These are phyloP conservation scores for Cebidichthys violaceus DNA, from an alignment of 2,113 vertebrate genomes.

Conservation along the genomic window DNA sequence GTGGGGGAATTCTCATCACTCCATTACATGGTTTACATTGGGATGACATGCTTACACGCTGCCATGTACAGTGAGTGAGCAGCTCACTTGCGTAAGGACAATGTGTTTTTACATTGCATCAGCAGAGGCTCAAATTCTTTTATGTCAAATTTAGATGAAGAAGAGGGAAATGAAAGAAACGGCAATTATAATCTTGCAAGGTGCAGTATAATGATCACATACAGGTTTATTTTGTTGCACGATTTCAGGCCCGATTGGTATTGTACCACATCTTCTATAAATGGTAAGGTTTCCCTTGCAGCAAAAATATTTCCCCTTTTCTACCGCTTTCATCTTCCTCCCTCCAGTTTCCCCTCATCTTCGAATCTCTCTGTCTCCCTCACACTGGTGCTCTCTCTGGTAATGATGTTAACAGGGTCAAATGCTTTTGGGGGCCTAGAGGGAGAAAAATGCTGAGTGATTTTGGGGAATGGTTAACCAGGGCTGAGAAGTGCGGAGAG, in stretches of 20 bases:
- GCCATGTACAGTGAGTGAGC: slow-evolving; percentile 10
- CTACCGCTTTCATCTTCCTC: slow-evolving; percentile 38
- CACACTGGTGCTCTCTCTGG: slow-evolving; percentile 46
- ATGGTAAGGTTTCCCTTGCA: slow-evolving; percentile 26
- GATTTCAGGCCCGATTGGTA: neutral
- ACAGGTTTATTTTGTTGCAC: slow-evolving; percentile 16
- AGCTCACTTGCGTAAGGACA: slow-evolving; percentile 21
- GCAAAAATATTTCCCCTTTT: slow-evolving; percentile 29
- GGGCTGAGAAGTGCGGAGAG: slow-evolving; percentile 36
- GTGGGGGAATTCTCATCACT: slow-evolving; percentile 5
- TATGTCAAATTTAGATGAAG: slow-evolving; percentile 21
- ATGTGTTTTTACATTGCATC: slow-evolving; percentile 10
- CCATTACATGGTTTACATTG: slow-evolving; percentile 35
- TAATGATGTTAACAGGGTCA: slow-evolving; percentile 75
- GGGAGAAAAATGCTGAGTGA: slow-evolving; percentile 53
- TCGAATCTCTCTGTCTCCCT: slow-evolving; percentile 57
- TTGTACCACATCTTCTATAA: slow-evolving; percentile 10
- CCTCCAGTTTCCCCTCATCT: slow-evolving; percentile 48
- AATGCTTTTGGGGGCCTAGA: slow-evolving; percentile 59
- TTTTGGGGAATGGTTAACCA: slow-evolving; percentile 62
- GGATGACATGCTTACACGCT: slow-evolving; percentile 13
- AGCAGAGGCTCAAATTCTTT: slow-evolving; percentile 20
- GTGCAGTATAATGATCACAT: neutral
- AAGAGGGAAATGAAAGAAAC: slow-evolving; percentile 8
- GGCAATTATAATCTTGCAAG: neutral